A percentile compares a stretch with the other conserved stretches of the same genome.
Evolutionary conservation across 2,888 invertebrate genomes (phyloP).

Genomic region (Brachypterus glaber): DNA sequence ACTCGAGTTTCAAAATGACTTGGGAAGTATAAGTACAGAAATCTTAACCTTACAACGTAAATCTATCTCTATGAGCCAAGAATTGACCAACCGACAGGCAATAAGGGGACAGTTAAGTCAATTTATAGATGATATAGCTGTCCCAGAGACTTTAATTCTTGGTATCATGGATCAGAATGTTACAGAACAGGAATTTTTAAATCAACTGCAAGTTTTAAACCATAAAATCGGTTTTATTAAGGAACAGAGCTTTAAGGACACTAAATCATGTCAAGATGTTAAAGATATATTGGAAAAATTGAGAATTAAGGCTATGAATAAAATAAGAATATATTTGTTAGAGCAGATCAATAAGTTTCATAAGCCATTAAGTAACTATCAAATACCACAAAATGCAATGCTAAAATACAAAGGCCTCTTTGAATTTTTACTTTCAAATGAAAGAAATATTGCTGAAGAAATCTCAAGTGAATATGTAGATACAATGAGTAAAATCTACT

Average conservation of each 20-base stretch:
- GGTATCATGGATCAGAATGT: conserved; percentile 87
- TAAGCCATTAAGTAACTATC: conserved; percentile 98
- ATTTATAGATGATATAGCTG: conserved; percentile 97
- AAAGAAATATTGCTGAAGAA: conserved; percentile 91
- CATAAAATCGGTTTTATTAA: conserved; percentile 95
- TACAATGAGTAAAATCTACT: conserved; percentile 93
- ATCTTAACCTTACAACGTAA: conserved; percentile 90
- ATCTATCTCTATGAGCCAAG: conserved; percentile 92
- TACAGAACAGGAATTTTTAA: conserved; percentile 87
- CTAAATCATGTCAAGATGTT: conserved; percentile 80
- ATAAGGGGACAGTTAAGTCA: conserved; percentile 93
- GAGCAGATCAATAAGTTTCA: conserved; percentile 95
- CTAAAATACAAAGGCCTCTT: conserved; percentile 96
- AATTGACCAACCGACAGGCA: conserved; percentile 90
- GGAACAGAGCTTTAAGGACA: conserved; percentile 86
- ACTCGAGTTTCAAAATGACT: conserved; percentile 72
- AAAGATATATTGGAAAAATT: conserved; percentile 91
- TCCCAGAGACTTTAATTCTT: conserved; percentile 86
- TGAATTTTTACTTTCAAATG: conserved; percentile 92
- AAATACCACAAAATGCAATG: conserved; percentile 96
- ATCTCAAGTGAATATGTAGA: conserved; percentile 93
- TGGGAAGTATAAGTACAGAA: conserved; percentile 95
- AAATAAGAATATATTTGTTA: conserved; percentile 87
- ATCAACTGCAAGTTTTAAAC: conserved; percentile 84
- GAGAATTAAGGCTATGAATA: conserved; percentile 87